Base-by-base conservation (phyloP, 2,797 vertebrate species). In the Chrosomus eos region DNA sequence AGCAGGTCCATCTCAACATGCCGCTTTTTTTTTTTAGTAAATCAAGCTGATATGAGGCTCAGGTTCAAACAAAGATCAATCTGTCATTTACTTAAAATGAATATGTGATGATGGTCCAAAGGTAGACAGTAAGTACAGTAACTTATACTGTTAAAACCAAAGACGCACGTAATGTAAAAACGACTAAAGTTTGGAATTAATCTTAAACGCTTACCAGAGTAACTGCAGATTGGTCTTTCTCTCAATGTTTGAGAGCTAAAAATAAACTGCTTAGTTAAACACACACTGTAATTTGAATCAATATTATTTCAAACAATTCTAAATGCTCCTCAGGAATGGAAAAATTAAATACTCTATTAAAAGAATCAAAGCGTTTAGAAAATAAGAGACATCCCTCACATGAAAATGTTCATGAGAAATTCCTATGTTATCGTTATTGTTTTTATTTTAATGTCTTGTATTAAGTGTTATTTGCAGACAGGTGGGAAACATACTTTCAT, bases 191-290 rank as follows among this genome's bases (percentile, higher is more conserved):
- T 40, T 53, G 45, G 33, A 76, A 76, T 53, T 31, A 36, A 75
- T 38, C 58, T 64, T 31, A 36, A 84, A 70, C 8, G 21, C 26
- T 77, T 58, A 43, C 81, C n/a, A 79, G 72, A 11, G 11, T 76
- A 64, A 53, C n/a, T 21, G 36, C 68, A 40, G 13, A 28, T n/a
- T 33, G 38, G 6, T 51, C 14, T 64, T 75, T 48, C 66, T 66
- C 62, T 76, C 31, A 76, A 81, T 26, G 28, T 45, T n/a, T 5
- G 8, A 82, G 40, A 45, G 70, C 80, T 74, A 74, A 36, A 74
- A 82, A 74, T 36, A 60, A 40, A 40, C 28, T 67, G 70, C 53
- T 62, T 48, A n/a, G 68, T 38, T 38, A 64, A 28, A 64, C 28
- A 64, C 14, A 55, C 72, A 21, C 33, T 31, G 62, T 18, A 77